A percentile compares a stretch with the other conserved stretches of the same genome.
Conservation (phyloP, 2,797 vertebrate genomes). For the Ataeniobius toweri region DNA sequence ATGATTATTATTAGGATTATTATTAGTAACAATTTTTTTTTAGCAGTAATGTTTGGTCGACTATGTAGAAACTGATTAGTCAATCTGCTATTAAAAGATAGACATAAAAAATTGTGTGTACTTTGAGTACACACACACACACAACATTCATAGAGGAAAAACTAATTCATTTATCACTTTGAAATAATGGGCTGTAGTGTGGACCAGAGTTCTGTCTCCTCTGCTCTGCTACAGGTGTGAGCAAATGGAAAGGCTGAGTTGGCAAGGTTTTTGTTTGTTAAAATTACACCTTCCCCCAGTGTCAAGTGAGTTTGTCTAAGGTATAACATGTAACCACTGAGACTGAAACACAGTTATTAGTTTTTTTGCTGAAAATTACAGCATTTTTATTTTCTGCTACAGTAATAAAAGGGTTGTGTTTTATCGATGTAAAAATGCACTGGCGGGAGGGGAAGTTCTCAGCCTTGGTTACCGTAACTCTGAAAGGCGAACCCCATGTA, state of each 20-base stretch:
- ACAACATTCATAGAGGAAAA: no score
- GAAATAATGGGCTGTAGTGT: not conserved
- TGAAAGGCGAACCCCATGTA: conserved; percentile 66
- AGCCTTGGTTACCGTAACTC: conserved; percentile 74
- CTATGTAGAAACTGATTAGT: no score
- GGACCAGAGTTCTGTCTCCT: not conserved
- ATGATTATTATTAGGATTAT: no score
- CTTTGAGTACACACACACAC: no score
- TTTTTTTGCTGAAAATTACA: not conserved
- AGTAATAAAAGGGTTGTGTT: conserved; percentile 24
- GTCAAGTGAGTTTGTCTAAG: not conserved
- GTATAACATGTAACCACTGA: not conserved
- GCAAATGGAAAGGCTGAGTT: not conserved
- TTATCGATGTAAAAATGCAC: conserved; percentile 18
- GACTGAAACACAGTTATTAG: not conserved
- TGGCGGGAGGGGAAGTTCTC: conserved; percentile 68
- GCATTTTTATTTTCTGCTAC: conserved; percentile 12
- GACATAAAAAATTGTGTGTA: no score
- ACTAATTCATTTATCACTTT: not conserved
- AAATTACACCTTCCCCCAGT: not conserved
- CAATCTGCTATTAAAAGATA: no score
- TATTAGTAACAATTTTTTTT: no score
- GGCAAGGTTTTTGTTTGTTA: not conserved
- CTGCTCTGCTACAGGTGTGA: not conserved
- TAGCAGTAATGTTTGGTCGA: no score